A percentile compares a stretch with the other conserved stretches of the same genome.
Evolutionary conservation across 2,888 invertebrate genomes (phyloP).

Genomic region (Acanthosepion pharaonis): DNA sequence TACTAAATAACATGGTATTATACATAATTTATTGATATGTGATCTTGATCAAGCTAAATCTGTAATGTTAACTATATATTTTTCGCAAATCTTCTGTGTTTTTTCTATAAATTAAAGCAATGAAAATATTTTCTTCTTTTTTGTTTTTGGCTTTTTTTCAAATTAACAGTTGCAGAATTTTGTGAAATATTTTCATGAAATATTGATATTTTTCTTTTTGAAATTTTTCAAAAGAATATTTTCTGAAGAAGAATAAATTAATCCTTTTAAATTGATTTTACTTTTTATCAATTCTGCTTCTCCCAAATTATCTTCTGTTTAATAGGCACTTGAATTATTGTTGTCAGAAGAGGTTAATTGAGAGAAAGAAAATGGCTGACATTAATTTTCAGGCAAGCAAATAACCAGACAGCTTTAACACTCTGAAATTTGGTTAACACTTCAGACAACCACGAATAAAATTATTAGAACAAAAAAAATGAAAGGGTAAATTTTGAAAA

Average conservation of each 20-base stretch:
- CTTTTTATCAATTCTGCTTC: not conserved
- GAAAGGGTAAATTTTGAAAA: not conserved
- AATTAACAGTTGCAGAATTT: slow-evolving; percentile 13
- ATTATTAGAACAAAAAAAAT: not conserved
- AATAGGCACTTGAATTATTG: slow-evolving; percentile 33
- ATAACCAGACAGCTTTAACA: not conserved
- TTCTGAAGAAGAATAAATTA: not conserved
- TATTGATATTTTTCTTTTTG: not conserved
- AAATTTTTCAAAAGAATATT: not conserved
- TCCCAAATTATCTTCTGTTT: not conserved
- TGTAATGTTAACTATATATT: no score
- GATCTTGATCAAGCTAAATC: no score
- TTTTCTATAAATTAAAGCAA: not conserved
- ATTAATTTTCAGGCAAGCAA: not conserved
- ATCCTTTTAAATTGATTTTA: not conserved
- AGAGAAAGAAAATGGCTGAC: not conserved
- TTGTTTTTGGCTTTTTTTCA: not conserved
- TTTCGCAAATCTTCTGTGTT: no score
- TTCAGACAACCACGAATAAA: not conserved
- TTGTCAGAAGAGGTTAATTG: slow-evolving; percentile 33
- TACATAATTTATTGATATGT: no score
- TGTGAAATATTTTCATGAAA: not conserved
- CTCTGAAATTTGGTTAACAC: not conserved
- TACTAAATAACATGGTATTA: no score
- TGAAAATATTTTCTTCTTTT: not conserved